phyloP scores from a whole-genome alignment of 2,888 invertebrate genomes.

The Perizoma affinitatum region DNA sequence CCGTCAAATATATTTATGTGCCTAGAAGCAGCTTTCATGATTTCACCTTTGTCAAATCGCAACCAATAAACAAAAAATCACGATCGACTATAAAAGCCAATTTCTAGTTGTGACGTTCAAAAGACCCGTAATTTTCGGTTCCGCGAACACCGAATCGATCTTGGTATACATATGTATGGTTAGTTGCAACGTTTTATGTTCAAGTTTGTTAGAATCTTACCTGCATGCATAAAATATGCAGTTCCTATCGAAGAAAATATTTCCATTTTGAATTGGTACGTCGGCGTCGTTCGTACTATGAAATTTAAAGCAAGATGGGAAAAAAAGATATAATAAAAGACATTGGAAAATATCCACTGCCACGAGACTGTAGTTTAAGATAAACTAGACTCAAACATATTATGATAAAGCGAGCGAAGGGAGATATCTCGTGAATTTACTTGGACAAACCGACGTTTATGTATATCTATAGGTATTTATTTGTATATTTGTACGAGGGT shows the following conservation, averaged over 20 bases:
- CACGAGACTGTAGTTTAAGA: no score
- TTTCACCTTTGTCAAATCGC: slow-evolving; percentile 12
- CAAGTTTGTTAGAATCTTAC: no score
- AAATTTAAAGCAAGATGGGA: slow-evolving; percentile 5
- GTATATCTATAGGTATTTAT: no score
- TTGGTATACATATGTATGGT: slow-evolving; percentile 7
- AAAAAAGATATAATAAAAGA: background rate
- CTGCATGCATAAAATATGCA: slow-evolving; percentile 31
- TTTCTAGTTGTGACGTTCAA: slow-evolving; percentile 20
- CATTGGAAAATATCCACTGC: no score
- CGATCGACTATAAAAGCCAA: slow-evolving; percentile 12
- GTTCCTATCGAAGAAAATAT: slow-evolving; percentile 11
- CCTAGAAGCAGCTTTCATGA: background rate
- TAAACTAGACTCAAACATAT: no score
- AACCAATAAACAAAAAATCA: slow-evolving; percentile 21
- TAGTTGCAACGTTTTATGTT: no score
- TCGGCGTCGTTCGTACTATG: slow-evolving; percentile 7
- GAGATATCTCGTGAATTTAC: no score
- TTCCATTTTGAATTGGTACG: slow-evolving; percentile 32
- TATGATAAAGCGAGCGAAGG: no score
- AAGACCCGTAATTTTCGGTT: slow-evolving; percentile 28
- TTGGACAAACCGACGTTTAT: no score
- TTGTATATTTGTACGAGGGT: no score
- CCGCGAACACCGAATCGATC: slow-evolving; percentile 19
- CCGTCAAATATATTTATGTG: background rate